These are phyloP conservation scores for Chrysopa pallens DNA, from an alignment of 1,140 invertebrate species.

Conservation along the genomic window DNA sequence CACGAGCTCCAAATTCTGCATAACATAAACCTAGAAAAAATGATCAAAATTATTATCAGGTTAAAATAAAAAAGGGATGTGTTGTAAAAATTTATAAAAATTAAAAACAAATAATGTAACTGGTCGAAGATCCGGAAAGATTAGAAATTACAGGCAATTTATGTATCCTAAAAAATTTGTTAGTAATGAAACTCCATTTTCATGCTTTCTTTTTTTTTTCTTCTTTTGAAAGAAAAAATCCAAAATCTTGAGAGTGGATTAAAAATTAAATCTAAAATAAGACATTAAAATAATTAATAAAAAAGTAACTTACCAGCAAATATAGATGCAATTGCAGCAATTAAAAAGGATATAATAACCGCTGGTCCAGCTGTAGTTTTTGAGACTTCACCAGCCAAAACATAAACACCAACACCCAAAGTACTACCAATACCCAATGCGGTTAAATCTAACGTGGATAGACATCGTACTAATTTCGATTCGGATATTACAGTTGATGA, in stretches of 20 bases:
- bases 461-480: conserved; percentile 41
- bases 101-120: neutral
- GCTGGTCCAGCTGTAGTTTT: conserved; percentile 41
- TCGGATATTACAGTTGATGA: conserved; percentile 14
- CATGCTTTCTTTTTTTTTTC: too few species aligned
- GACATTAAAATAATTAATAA: too few species aligned
- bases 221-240: too few species aligned
- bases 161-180: too few species aligned
- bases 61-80: neutral
- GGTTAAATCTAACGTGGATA: conserved; percentile 55
- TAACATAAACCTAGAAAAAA: conserved; percentile 59
- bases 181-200: too few species aligned
- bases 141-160: too few species aligned
- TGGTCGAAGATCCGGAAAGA: conserved; percentile 4
- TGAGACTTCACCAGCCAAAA: conserved; percentile 46
- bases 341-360: conserved; percentile 42
- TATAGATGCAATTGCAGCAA: conserved; percentile 48
- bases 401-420: conserved; percentile 49
- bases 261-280: too few species aligned
- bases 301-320: conserved; percentile 50
- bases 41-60: too few species aligned
- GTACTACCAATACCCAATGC: conserved; percentile 37
- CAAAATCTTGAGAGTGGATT: too few species aligned
- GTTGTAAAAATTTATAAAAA: neutral
- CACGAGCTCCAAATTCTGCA: conserved; percentile 77